Conservation (phyloP, 2,888 invertebrate species). For the Lysandra bellargus region DNA sequence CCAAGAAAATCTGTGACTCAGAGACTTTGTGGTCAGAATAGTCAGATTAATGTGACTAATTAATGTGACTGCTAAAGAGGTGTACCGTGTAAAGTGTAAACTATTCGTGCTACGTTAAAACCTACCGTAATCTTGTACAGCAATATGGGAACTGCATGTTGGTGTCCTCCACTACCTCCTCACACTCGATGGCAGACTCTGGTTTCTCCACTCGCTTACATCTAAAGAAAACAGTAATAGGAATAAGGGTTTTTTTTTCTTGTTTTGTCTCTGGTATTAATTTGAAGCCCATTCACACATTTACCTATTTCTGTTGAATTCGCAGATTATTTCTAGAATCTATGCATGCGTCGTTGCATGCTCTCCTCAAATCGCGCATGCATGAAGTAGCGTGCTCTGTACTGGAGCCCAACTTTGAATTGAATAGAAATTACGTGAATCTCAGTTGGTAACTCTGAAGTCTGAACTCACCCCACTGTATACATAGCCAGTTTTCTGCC, state of each 20-base stretch:
- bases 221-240: constrained; percentile 44
- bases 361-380: too few species aligned
- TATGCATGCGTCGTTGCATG: too few species aligned
- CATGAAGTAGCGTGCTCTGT: too few species aligned
- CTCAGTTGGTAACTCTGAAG: constrained; percentile 33
- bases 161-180: constrained; percentile 74
- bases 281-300: background rate
- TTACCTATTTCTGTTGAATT: background rate
- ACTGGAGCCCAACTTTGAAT: too few species aligned
- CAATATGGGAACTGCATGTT: constrained; percentile 76
- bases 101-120: background rate
- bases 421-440: background rate
- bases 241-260: too few species aligned
- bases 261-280: background rate
- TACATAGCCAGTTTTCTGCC: constrained; percentile 72
- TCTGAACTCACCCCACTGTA: constrained; percentile 61
- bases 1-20: background rate
- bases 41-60: background rate
- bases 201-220: constrained; percentile 73
- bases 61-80: background rate
- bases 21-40: too few species aligned
- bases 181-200: constrained; percentile 73
- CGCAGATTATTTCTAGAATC: background rate
- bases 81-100: background rate
- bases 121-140: constrained; percentile 67